Conservation (phyloP, 2,888 invertebrate genomes). For the Hedya salicella region DNA sequence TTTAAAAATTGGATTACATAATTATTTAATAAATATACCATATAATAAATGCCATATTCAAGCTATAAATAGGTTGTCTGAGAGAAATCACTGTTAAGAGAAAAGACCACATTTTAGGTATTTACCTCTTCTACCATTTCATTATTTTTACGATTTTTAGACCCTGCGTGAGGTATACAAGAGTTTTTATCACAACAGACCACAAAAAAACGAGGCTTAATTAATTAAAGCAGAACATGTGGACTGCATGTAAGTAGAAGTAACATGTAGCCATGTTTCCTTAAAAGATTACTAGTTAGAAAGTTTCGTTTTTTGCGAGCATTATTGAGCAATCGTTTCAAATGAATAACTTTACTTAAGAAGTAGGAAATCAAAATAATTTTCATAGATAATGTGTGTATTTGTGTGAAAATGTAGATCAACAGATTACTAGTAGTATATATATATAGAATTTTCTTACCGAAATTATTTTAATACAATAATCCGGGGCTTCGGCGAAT, state of each 20-base stretch:
- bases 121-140: too few relatives aligned
- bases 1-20: too few relatives aligned
- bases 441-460: slow-evolving; percentile 39
- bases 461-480: slow-evolving; percentile 52
- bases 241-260: slow-evolving; percentile 24
- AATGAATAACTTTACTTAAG: slow-evolving; percentile 2
- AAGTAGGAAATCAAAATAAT: background rate
- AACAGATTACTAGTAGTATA: background rate
- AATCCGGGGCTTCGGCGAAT: slow-evolving; percentile 49
- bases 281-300: slow-evolving; percentile 59
- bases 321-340: slow-evolving; percentile 29
- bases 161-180: too few relatives aligned
- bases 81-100: too few relatives aligned
- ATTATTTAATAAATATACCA: too few relatives aligned
- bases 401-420: background rate
- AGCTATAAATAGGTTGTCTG: too few relatives aligned
- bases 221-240: too few relatives aligned
- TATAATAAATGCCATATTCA: too few relatives aligned
- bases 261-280: slow-evolving; percentile 51
- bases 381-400: background rate
- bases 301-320: slow-evolving; percentile 50
- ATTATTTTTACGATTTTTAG: too few relatives aligned
- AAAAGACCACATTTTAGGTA: too few relatives aligned
- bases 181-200: too few relatives aligned
- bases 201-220: too few relatives aligned